Base-by-base conservation (phyloP, 2,113 vertebrate species). In the Cinclus cinclus region DNA sequence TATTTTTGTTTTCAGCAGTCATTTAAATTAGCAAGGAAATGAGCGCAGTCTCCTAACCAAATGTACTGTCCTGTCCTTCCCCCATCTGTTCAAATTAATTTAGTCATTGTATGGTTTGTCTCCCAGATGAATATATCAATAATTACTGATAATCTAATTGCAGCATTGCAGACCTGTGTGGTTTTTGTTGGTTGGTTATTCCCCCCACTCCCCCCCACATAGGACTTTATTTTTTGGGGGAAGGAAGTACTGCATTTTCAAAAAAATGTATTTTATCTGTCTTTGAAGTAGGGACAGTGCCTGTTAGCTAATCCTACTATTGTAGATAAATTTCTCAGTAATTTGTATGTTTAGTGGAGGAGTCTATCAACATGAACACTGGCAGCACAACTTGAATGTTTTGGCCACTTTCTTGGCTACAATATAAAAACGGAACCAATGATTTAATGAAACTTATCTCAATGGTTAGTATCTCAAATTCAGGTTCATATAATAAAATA, bases 101-200 rank as follows among this genome's bases (percentile, higher is more conserved):
- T 81, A 94, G 69, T 78, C 5, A 0, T 67, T 46, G 16, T 59
- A 25, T 89, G 69, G 27, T 90, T 93, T 89, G 33, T 58, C 10
- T 94, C 35, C 42, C 20, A 68, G 80, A 91, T 76, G 24, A 94
- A 71, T 95, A 7, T 67, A 58, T 75, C 60, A 74, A 9, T 71
- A 87, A 68, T 92, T 94, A 70, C 52, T 44, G 25, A 28, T 82
- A 90, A 64, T 70, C 30, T 81, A 86, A 92, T 90, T 89, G 71
- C 47, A 90, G 11, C 3, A 47, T 83, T 92, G 55, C 30, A 91
- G 20, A 15, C 30, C 27, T 80, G 6, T n/a, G 16, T 74, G 35
- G 11, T 25, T 28, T 73, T 65, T n/a, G 9, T 49, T 24, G 15
- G 11, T 44, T 59, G 21, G 1, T 53, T 73, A 10, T 10, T 10